phyloP scores from a whole-genome alignment of 2,888 invertebrate species.

The Bruchidius siliquastri region DNA sequence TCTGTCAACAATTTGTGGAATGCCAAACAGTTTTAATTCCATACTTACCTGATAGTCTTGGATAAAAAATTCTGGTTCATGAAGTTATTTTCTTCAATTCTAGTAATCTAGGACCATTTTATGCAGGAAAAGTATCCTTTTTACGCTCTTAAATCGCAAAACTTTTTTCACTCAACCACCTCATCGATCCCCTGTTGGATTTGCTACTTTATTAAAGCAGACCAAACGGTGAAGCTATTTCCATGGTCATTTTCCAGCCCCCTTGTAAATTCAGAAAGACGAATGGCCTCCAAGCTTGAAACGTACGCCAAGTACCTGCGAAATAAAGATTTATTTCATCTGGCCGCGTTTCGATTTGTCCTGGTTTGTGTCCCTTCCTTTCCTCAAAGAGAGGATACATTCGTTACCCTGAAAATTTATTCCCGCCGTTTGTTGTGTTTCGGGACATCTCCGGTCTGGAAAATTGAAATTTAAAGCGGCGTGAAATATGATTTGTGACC shows the following conservation, averaged over 20 bases:
- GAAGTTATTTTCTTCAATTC: too few species aligned
- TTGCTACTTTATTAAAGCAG: background rate
- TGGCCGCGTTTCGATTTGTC: background rate
- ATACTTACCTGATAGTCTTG: too few species aligned
- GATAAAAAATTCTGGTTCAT: too few species aligned
- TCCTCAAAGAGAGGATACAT: background rate
- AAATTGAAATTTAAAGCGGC: background rate
- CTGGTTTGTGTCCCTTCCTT: background rate
- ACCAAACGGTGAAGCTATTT: background rate
- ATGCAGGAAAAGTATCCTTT: too few species aligned
- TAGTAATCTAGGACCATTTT: too few species aligned
- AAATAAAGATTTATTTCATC: background rate
- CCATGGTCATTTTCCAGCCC: background rate
- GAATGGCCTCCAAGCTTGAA: background rate
- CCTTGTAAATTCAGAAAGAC: background rate
- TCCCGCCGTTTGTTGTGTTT: background rate
- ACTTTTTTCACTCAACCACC: too few species aligned
- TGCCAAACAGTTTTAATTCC: too few species aligned
- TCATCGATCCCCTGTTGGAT: background rate
- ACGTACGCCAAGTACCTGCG: background rate
- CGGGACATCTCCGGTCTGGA: background rate
- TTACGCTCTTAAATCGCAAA: too few species aligned
- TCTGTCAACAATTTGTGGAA: too few species aligned
- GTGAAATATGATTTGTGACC: background rate
- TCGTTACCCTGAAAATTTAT: background rate